A percentile compares a stretch with the other conserved stretches of the same genome.
Evolutionary conservation across 1,140 invertebrate genomes (phyloP).

Genomic region (Ridgeia piscesae): DNA sequence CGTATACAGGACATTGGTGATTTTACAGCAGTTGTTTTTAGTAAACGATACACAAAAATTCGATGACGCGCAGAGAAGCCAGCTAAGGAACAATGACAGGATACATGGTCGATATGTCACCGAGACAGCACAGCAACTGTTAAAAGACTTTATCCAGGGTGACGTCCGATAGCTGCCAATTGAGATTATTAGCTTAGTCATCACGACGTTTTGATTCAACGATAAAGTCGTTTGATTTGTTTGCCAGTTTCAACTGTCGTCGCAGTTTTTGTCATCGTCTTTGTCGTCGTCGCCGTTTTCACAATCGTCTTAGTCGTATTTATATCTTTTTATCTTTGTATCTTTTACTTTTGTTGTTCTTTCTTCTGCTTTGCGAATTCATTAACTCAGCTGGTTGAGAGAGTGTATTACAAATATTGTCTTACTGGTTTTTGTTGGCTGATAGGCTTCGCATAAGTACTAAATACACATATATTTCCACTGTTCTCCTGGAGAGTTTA

Average conservation of each 20-base stretch:
- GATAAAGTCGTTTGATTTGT: background rate
- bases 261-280: no score
- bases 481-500: background rate
- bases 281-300: background rate
- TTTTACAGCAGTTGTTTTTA: no score
- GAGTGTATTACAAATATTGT: background rate
- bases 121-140: background rate
- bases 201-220: background rate
- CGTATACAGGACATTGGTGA: background rate
- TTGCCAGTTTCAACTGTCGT: background rate
- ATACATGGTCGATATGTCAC: background rate
- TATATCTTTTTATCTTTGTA: no score
- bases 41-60: no score
- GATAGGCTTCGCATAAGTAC: background rate
- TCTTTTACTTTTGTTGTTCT: no score
- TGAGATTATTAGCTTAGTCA: background rate
- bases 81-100: no score
- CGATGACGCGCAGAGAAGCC: no score
- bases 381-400: background rate
- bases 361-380: background rate
- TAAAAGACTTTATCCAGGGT: background rate
- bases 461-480: background rate
- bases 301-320: no score
- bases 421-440: background rate
- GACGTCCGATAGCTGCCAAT: background rate